phyloP scores from a whole-genome alignment of 2,113 vertebrate species.

The Pyxicephalus adspersus region DNA sequence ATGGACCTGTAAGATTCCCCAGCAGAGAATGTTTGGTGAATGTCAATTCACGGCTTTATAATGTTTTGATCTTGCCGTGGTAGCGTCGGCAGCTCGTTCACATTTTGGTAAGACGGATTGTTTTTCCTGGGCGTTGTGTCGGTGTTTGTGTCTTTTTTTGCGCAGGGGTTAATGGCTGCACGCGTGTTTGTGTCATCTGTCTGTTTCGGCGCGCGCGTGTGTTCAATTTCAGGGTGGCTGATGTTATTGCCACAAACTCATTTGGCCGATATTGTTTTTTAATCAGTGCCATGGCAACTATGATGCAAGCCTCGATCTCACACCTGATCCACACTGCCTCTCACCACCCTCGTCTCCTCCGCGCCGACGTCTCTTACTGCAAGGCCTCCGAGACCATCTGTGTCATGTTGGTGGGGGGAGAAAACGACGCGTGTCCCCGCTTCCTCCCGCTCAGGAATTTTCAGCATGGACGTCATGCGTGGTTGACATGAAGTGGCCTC shows the following conservation, averaged over 20 bases:
- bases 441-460: slow-evolving; percentile 17
- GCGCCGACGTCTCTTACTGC: slow-evolving; percentile 58
- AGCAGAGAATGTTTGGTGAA: no score
- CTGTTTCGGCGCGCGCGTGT: not conserved
- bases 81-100: no score
- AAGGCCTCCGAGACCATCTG: slow-evolving; percentile 68
- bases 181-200: slow-evolving; percentile 27
- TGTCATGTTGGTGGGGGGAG: slow-evolving; percentile 45
- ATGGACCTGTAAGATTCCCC: no score
- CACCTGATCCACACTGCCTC: slow-evolving; percentile 69
- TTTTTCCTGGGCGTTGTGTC: not conserved
- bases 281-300: slow-evolving; percentile 73
- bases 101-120: not conserved
- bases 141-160: slow-evolving; percentile 17
- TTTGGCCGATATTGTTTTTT: slow-evolving; percentile 70
- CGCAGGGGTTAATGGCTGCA: slow-evolving; percentile 15
- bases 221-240: slow-evolving; percentile 59
- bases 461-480: not conserved
- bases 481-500: not conserved
- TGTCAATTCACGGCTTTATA: no score
- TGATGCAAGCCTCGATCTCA: slow-evolving; percentile 61
- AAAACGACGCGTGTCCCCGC: not conserved
- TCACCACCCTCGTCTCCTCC: slow-evolving; percentile 57
- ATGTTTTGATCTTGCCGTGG: no score
- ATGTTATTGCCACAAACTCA: slow-evolving; percentile 66